Evolutionary conservation across 1,140 invertebrate species (phyloP).

Genomic region (Coptotermes formosanus): DNA sequence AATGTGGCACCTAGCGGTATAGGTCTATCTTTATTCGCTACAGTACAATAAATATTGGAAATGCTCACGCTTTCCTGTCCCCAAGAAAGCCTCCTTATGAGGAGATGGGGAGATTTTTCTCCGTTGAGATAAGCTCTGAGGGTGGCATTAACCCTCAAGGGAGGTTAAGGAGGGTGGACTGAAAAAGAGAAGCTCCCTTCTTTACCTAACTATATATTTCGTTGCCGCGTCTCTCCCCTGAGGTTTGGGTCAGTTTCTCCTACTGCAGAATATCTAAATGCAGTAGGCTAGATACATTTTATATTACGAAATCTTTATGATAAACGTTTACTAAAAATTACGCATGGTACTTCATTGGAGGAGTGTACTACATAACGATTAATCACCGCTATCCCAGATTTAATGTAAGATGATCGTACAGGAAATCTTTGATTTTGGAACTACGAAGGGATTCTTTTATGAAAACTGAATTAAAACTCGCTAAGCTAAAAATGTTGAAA

Average conservation of each 20-base stretch:
- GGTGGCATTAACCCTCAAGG: slow-evolving; percentile 8
- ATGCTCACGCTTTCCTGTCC: neutral
- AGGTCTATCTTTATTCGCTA: slow-evolving; percentile 2
- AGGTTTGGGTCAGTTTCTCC: neutral
- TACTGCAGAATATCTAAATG: neutral
- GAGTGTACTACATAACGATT: no score
- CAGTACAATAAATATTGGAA: slow-evolving; percentile 6
- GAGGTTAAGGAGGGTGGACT: neutral
- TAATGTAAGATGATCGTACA: no score
- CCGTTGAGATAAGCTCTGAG: slow-evolving; percentile 17
- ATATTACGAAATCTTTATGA: no score
- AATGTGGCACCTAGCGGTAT: neutral
- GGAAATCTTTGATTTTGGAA: no score
- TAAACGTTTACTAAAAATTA: no score
- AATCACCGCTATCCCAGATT: no score
- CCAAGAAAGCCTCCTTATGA: neutral
- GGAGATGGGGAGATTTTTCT: neutral
- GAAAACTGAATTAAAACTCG: no score
- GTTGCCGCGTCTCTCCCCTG: slow-evolving; percentile 12
- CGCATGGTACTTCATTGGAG: no score
- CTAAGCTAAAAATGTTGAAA: no score
- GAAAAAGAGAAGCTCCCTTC: slow-evolving; percentile 10
- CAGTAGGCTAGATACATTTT: neutral
- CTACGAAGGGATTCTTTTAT: no score
- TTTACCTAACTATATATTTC: neutral